phyloP scores from a whole-genome alignment of 1,140 invertebrate species.

The Aphelenchoides besseyi region DNA sequence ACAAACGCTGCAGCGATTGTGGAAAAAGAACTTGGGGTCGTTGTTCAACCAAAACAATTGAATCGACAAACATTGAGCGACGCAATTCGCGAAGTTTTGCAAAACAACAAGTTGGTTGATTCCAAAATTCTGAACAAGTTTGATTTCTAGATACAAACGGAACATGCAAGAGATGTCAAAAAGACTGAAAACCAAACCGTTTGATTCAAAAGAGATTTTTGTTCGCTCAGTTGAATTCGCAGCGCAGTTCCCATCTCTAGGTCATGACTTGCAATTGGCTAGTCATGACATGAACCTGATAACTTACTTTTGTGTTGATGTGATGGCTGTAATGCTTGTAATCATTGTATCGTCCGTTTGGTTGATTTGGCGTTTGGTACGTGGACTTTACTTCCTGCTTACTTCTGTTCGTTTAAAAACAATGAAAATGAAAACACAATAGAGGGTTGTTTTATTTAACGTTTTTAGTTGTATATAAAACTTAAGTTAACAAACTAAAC shows the following conservation, averaged over 20 bases:
- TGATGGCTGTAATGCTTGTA: neutral
- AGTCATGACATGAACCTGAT: neutral
- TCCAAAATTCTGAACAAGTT: too few relatives aligned
- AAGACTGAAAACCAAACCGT: neutral
- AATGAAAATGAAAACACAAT: too few relatives aligned
- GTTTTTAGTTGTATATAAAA: neutral
- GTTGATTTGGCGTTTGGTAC: neutral
- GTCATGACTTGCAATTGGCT: neutral
- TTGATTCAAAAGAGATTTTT: constrained; percentile 2
- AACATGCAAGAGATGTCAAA: neutral
- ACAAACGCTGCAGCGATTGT: constrained; percentile 21
- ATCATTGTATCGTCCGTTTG: neutral
- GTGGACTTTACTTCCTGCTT: neutral
- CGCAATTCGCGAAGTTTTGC: constrained; percentile 13
- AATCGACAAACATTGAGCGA: constrained; percentile 7
- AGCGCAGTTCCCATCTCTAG: neutral
- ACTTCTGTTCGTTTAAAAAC: neutral
- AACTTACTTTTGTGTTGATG: constrained; percentile 7
- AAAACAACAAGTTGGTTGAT: constrained; percentile 8
- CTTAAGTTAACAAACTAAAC: neutral
- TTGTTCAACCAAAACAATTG: neutral
- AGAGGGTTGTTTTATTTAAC: neutral
- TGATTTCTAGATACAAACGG: too few relatives aligned
- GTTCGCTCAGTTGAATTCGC: constrained; percentile 11
- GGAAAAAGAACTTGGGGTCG: constrained; percentile 20